A percentile compares a stretch with the other conserved stretches of the same genome.
Conservation (phyloP, 92 coral and sea anemone genomes). For the Ricordea florida region DNA sequence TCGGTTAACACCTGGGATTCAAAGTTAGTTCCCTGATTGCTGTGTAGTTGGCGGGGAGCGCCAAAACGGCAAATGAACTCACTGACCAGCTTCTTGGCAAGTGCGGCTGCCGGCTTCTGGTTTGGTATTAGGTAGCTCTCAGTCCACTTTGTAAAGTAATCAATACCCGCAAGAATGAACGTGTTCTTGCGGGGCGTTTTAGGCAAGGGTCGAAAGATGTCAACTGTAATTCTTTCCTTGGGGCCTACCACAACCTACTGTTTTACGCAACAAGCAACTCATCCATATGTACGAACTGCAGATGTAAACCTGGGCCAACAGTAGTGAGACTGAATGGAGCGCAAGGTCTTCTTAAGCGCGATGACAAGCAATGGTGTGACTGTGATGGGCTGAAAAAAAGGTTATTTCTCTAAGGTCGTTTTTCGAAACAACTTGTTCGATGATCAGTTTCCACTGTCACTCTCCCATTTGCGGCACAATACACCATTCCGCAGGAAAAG, state of each 20-base stretch:
- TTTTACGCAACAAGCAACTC: conserved; percentile 30
- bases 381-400: not conserved
- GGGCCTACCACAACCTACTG: conserved; percentile 69
- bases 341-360: conserved; percentile 16
- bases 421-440: not conserved
- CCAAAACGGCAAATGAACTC: conserved; percentile 72
- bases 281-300: conserved; percentile 9
- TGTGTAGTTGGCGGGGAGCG: conserved; percentile 50
- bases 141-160: conserved; percentile 77
- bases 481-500: not conserved
- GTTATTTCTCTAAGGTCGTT: too few relatives aligned
- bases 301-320: conserved; percentile 34
- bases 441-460: not conserved
- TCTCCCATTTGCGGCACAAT: not conserved
- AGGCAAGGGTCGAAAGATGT: conserved; percentile 70
- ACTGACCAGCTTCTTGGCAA: conserved; percentile 60
- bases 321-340: conserved; percentile 10
- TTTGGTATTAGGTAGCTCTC: conserved; percentile 58
- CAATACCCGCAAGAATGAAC: conserved; percentile 50
- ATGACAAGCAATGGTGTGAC: conserved; percentile 21
- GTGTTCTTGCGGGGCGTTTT: conserved; percentile 56
- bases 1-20: conserved; percentile 68
- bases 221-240: conserved; percentile 64
- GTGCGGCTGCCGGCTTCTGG: conserved; percentile 59
- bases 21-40: conserved; percentile 68